Evolutionary conservation across 2,113 vertebrate species (phyloP).

Genomic region (Caloenas nicobarica): DNA sequence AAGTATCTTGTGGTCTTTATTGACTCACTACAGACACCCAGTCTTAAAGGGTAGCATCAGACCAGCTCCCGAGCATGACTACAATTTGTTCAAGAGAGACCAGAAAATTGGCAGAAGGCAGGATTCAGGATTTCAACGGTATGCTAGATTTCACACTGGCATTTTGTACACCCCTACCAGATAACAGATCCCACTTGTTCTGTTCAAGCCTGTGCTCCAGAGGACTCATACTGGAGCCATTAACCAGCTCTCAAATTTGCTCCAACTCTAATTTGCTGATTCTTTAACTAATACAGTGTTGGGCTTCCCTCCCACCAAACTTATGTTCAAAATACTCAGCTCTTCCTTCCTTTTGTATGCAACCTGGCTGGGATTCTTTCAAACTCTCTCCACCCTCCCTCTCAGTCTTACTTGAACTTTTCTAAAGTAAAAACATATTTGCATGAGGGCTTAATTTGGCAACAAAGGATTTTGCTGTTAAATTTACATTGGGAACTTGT

Average conservation of each 20-base stretch:
- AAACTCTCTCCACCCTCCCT: not conserved
- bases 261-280: not conserved
- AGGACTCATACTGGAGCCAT: not conserved
- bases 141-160: not conserved
- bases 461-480: constrained; percentile 15
- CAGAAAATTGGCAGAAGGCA: not conserved
- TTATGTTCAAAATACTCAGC: not conserved
- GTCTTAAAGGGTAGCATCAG: not conserved
- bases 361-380: not conserved
- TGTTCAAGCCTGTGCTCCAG: not conserved
- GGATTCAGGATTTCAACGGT: not conserved
- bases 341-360: not conserved
- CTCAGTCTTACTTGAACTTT: constrained; percentile 20
- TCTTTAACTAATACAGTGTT: not conserved
- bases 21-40: not conserved
- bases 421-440: constrained; percentile 21
- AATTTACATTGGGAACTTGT: constrained; percentile 21
- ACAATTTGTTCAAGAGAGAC: not conserved
- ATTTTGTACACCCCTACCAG: not conserved
- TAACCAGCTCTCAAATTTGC: not conserved
- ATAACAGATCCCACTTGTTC: not conserved
- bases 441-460: not conserved
- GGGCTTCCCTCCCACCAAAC: not conserved
- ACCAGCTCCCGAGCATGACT: not conserved
- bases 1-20: not conserved